These are phyloP conservation scores for Equus quagga DNA, from an alignment of 2,113 vertebrate genomes.

Conservation along the genomic window DNA sequence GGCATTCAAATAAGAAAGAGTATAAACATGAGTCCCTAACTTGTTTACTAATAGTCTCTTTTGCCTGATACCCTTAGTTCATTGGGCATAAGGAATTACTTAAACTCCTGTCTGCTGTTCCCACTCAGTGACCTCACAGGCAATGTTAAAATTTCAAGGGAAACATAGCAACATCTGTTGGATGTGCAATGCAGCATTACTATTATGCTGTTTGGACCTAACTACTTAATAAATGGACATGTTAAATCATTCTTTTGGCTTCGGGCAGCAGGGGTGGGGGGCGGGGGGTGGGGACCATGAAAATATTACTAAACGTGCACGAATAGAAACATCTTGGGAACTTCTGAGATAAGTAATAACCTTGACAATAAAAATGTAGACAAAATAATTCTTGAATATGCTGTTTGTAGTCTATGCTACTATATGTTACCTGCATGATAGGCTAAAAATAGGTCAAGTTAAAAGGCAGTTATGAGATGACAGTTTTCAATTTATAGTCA, in stretches of 20 bases:
- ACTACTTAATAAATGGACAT: neutral
- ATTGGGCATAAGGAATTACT: neutral
- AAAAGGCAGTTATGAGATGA: constrained; percentile 7
- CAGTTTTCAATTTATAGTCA: constrained; percentile 34
- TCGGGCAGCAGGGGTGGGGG: neutral
- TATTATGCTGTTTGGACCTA: neutral
- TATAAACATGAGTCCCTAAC: neutral
- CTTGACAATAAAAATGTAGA: neutral
- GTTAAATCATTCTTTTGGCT: neutral
- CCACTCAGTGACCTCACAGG: neutral
- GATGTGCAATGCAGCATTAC: neutral
- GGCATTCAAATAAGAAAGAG: neutral
- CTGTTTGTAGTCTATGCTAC: neutral
- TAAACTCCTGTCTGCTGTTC: neutral
- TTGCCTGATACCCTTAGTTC: neutral
- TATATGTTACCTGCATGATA: neutral
- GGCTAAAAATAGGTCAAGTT: constrained; percentile 19
- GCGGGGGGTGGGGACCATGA: neutral
- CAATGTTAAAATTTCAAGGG: neutral
- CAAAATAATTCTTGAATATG: neutral
- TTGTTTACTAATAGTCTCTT: neutral
- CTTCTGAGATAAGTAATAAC: neutral
- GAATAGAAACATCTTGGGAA: neutral
- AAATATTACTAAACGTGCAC: neutral
- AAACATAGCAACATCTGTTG: neutral